These are phyloP conservation scores for Chromoteleia sp. DNA, from an alignment of 2,888 invertebrate genomes.

Conservation along the genomic window DNA sequence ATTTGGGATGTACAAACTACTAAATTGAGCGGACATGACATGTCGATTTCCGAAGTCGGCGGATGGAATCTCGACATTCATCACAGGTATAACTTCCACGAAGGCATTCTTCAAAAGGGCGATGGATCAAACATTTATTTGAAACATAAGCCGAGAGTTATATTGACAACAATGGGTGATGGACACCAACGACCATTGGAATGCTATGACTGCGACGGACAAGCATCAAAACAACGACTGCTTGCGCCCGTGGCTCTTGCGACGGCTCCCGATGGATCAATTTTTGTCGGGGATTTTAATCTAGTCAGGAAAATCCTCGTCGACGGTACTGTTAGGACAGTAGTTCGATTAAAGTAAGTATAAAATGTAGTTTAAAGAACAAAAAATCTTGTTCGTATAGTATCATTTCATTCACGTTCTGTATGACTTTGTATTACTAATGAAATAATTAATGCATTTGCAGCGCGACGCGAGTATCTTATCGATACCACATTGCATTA, in stretches of 20 bases:
- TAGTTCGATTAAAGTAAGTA: constrained; percentile 92
- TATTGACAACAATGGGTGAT: constrained; percentile 96
- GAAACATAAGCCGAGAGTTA: constrained; percentile 95
- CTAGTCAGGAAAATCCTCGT: constrained; percentile 94
- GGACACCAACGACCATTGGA: constrained; percentile 95
- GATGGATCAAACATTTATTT: constrained; percentile 98
- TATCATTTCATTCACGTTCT: background rate
- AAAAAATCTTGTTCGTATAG: background rate
- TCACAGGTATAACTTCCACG: constrained; percentile 98
- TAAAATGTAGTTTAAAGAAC: constrained; percentile 10
- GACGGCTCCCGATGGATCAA: constrained; percentile 95
- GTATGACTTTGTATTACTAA: constrained; percentile 50
- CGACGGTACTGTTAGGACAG: constrained; percentile 92
- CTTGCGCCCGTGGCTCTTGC: constrained; percentile 97
- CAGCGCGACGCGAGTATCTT: constrained; percentile 96
- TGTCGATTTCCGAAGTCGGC: constrained; percentile 98
- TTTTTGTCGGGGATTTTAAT: constrained; percentile 98
- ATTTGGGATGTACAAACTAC: constrained; percentile 99
- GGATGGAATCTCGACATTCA: constrained; percentile 99
- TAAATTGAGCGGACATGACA: constrained; percentile 97
- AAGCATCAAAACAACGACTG: constrained; percentile 92
- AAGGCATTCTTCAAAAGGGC: constrained; percentile 98
- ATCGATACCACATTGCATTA: constrained; percentile 98
- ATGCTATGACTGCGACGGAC: constrained; percentile 92
- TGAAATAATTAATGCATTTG: constrained; percentile 70